These are phyloP conservation scores for Erpobdella octoculata DNA, from an alignment of 2,888 invertebrate species.

Conservation along the genomic window DNA sequence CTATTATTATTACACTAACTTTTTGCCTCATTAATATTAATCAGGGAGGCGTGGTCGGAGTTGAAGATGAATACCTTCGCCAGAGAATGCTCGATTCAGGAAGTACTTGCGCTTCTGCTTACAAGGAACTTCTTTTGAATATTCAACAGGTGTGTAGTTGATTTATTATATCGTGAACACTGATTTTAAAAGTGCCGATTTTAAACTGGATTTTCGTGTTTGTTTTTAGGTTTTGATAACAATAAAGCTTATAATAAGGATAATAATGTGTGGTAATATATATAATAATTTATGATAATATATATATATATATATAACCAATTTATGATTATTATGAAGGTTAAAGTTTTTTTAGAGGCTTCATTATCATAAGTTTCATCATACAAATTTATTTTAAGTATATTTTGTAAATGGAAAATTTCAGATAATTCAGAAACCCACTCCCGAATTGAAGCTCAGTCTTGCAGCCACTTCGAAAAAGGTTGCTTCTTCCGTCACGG, in stretches of 20 bases:
- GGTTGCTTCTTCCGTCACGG: constrained; percentile 84
- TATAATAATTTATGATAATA: too few relatives aligned
- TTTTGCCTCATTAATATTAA: background rate
- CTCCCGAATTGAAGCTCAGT: constrained; percentile 52
- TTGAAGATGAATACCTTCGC: constrained; percentile 71
- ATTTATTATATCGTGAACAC: too few relatives aligned
- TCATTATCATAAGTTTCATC: too few relatives aligned
- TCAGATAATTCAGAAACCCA: constrained; percentile 45
- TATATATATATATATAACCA: too few relatives aligned
- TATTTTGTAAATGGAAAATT: background rate
- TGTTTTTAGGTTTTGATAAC: background rate
- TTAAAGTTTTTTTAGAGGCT: too few relatives aligned
- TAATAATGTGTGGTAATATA: too few relatives aligned
- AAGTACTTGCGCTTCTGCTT: constrained; percentile 72
- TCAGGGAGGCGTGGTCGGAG: constrained; percentile 60
- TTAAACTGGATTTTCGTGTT: background rate
- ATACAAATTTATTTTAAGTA: too few relatives aligned
- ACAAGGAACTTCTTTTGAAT: constrained; percentile 71
- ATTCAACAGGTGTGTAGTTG: constrained; percentile 46
- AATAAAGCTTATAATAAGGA: too few relatives aligned
- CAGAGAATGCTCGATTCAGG: constrained; percentile 72
- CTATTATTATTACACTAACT: background rate
- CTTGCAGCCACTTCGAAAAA: constrained; percentile 74
- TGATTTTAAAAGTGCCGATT: background rate
- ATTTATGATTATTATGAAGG: too few relatives aligned